A percentile compares a stretch with the other conserved stretches of the same genome.
Evolutionary conservation across 2,888 invertebrate species (phyloP).

Genomic region (Erannis defoliaria): DNA sequence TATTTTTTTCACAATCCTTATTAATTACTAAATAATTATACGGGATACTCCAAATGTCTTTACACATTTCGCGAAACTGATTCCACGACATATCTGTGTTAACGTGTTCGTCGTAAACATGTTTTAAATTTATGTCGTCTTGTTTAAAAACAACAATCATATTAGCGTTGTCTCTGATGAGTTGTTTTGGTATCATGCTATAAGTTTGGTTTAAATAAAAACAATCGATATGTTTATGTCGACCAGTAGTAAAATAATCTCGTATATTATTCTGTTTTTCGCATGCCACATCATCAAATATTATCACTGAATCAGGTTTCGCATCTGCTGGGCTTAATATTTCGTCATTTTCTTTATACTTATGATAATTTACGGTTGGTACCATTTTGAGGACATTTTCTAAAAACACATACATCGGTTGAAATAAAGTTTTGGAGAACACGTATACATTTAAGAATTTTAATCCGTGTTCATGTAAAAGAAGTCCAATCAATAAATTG

Average conservation of each 20-base stretch:
- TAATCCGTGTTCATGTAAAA: conserved; percentile 31
- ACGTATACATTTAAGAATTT: conserved; percentile 35
- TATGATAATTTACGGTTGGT: conserved; percentile 12
- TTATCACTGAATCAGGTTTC: conserved; percentile 28
- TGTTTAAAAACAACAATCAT: conserved; percentile 50
- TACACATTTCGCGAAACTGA: conserved; percentile 39
- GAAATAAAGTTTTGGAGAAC: conserved; percentile 35
- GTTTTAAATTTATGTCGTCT: conserved; percentile 50
- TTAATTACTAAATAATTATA: conserved; percentile 25
- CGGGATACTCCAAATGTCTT: conserved; percentile 6
- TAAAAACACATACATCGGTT: conserved; percentile 28
- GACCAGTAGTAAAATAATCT: conserved; percentile 30
- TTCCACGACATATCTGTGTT: conserved; percentile 45
- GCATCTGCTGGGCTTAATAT: conserved; percentile 37
- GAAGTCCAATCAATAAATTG: conserved; percentile 40
- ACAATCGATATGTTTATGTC: conserved; percentile 42
- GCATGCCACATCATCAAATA: conserved; percentile 42
- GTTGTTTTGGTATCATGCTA: conserved; percentile 51
- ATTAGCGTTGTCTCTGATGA: conserved; percentile 38
- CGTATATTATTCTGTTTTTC: conserved; percentile 37
- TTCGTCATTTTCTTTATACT: conserved; percentile 11
- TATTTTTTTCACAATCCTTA: conserved; percentile 24
- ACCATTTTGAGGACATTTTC: conserved; percentile 14
- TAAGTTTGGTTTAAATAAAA: conserved; percentile 52
- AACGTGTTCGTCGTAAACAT: conserved; percentile 53